phyloP scores from a whole-genome alignment of 2,888 invertebrate species.

The Nowickia ferox region DNA sequence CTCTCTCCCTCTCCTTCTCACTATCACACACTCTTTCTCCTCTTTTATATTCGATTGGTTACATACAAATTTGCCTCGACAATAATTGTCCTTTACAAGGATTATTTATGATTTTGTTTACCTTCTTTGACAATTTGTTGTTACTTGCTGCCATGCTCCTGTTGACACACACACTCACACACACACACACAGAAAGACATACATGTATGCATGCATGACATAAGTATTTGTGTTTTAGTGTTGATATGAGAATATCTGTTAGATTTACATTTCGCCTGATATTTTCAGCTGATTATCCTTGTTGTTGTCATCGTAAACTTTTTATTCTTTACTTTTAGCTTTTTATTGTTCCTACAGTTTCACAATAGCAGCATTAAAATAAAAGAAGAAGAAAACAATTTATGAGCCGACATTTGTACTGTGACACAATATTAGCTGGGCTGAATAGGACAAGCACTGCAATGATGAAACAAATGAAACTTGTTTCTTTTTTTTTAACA shows the following conservation, averaged over 20 bases:
- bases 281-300: conserved; percentile 44
- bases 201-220: neutral
- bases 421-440: conserved; percentile 34
- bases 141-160: neutral
- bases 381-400: conserved; percentile 1
- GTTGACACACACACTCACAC: neutral
- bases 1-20: neutral
- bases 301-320: conserved; percentile 15
- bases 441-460: neutral
- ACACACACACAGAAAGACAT: neutral
- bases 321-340: neutral
- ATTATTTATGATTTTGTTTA: conserved; percentile 63
- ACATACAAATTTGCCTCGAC: conserved; percentile 20
- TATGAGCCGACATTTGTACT: conserved; percentile 24
- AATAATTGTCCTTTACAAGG: conserved; percentile 46
- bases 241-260: conserved; percentile 2
- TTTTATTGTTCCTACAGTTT: neutral
- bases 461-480: neutral
- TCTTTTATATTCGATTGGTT: conserved; percentile 20
- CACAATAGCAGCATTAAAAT: conserved; percentile 31
- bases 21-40: neutral
- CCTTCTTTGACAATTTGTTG: conserved; percentile 16
- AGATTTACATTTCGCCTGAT: conserved; percentile 18
- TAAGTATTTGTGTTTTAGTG: neutral
- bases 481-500: neutral